Percentiles rank a stretch among this genome's conserved stretches.
phyloP scores from a whole-genome alignment of 2,113 vertebrate species.

The Chitala chitala region DNA sequence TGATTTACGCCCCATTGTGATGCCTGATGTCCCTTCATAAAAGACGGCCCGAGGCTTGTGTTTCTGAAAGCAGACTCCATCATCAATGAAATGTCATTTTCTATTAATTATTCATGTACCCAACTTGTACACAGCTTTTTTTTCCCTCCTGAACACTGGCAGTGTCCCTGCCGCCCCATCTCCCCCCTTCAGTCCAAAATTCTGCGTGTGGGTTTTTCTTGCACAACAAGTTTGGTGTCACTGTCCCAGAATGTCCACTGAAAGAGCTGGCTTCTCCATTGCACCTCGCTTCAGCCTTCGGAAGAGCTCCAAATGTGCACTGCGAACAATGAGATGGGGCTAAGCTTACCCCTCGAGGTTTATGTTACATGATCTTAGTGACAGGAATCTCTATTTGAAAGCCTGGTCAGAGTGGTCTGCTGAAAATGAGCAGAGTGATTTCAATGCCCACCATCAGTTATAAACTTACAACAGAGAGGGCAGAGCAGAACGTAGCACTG shows the following conservation, averaged over 20 bases:
- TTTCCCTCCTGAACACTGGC: background rate
- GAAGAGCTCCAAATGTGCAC: background rate
- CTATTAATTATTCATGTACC: slow-evolving; percentile 16
- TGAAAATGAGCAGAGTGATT: background rate
- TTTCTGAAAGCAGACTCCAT: slow-evolving; percentile 19
- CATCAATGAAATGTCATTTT: slow-evolving; percentile 21
- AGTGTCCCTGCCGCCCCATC: background rate
- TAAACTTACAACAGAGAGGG: background rate
- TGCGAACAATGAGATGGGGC: slow-evolving; percentile 1
- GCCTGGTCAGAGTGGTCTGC: background rate
- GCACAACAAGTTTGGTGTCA: background rate
- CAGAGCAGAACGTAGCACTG: background rate
- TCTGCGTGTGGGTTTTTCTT: background rate
- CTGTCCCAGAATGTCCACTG: background rate
- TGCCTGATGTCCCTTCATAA: background rate
- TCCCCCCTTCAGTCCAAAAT: background rate
- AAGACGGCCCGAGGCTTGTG: background rate
- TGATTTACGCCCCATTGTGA: slow-evolving; percentile 14
- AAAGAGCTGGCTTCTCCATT: background rate
- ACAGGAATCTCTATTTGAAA: slow-evolving; percentile 21
- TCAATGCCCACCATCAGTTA: background rate
- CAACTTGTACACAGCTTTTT: background rate
- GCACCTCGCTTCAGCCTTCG: background rate
- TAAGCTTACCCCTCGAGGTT: background rate
- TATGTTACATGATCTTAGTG: background rate